A percentile compares a stretch with the other conserved stretches of the same genome.
phyloP scores from a whole-genome alignment of 2,797 vertebrate species.

The Gadopsis bispinosus region DNA sequence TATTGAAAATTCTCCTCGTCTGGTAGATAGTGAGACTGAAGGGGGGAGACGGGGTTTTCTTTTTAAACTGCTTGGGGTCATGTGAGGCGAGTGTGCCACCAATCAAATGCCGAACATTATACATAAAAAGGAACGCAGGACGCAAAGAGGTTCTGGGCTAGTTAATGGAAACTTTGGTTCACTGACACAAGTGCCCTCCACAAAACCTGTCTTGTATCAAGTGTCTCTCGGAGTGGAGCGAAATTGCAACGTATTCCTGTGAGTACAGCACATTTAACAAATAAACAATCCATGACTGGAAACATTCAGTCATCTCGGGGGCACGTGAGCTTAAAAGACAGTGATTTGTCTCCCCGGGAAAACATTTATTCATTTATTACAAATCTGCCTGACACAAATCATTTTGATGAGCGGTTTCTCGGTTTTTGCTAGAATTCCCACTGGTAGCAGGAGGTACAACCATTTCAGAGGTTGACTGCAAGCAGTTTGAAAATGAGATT shows the following conservation, averaged over 20 bases:
- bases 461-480: slow-evolving; percentile 12
- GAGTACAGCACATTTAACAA: slow-evolving; percentile 54
- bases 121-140: background rate
- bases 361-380: slow-evolving; percentile 48
- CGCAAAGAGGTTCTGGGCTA: slow-evolving; percentile 17
- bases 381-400: slow-evolving; percentile 17
- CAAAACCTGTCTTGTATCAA: slow-evolving; percentile 55
- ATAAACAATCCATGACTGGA: slow-evolving; percentile 71
- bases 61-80: slow-evolving; percentile 53
- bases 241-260: slow-evolving; percentile 28
- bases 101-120: slow-evolving; percentile 9
- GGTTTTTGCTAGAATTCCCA: slow-evolving; percentile 6
- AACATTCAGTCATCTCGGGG: slow-evolving; percentile 57
- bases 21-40: slow-evolving; percentile 45
- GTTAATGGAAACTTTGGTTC: slow-evolving; percentile 64
- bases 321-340: slow-evolving; percentile 14
- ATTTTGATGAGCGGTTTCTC: slow-evolving; percentile 9
- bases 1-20: slow-evolving; percentile 68
- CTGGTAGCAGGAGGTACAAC: background rate
- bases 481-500: slow-evolving; percentile 34
- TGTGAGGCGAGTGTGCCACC: slow-evolving; percentile 28
- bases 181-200: slow-evolving; percentile 24
- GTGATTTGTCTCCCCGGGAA: slow-evolving; percentile 33
- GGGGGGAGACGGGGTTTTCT: slow-evolving; percentile 31
- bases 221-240: slow-evolving; percentile 41